These are phyloP conservation scores for Sinocyclocheilus maitianheensis DNA, from an alignment of 2,113 vertebrate species.

Conservation along the genomic window DNA sequence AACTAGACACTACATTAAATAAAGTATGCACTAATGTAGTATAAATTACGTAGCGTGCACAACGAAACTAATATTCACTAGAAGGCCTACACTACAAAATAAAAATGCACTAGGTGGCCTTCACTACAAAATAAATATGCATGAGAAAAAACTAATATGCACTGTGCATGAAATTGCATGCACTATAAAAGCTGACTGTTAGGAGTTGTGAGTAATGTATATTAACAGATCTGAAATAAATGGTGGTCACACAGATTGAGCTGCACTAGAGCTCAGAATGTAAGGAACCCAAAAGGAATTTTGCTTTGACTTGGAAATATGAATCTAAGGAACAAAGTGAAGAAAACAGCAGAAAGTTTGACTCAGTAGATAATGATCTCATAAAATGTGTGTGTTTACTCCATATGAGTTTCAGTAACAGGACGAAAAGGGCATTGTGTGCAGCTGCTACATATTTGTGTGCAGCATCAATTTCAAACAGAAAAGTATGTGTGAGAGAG, in stretches of 20 bases:
- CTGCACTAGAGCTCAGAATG: neutral
- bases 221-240: neutral
- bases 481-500: neutral
- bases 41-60: neutral
- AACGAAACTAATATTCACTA: neutral
- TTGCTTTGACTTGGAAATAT: slow-evolving; percentile 8
- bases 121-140: neutral
- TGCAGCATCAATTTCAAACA: neutral
- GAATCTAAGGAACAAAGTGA: neutral
- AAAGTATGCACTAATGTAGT: neutral
- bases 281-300: neutral
- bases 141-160: neutral
- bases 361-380: slow-evolving; percentile 19
- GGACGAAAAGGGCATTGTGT: neutral
- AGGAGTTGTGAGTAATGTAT: neutral
- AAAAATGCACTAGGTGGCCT: neutral
- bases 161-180: neutral
- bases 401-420: neutral
- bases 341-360: neutral
- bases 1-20: neutral
- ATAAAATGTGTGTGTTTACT: slow-evolving; percentile 16
- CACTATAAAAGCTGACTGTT: neutral
- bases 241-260: neutral
- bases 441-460: neutral
- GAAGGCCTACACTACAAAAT: neutral